Percentiles rank a stretch among this genome's conserved stretches.
Evolutionary conservation across 2,797 vertebrate genomes (phyloP).

Genomic region (Thaleichthys pacificus): DNA sequence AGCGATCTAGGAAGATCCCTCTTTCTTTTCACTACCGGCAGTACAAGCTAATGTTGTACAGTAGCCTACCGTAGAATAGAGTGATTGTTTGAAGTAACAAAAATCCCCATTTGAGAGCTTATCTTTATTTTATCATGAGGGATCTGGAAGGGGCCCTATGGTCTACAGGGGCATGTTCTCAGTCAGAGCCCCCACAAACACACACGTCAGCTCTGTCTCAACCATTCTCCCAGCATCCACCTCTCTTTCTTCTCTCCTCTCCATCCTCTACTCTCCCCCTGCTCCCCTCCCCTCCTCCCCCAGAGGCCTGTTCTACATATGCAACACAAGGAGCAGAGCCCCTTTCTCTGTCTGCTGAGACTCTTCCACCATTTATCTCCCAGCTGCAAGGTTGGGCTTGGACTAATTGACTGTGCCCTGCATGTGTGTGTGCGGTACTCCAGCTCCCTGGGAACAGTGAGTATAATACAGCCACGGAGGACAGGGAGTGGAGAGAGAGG

Average conservation of each 20-base stretch:
- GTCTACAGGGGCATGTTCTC: not conserved
- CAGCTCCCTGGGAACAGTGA: slow-evolving; percentile 59
- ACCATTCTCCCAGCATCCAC: slow-evolving; percentile 5
- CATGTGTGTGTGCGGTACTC: slow-evolving; percentile 24
- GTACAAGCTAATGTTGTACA: not conserved
- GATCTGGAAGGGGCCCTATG: slow-evolving; percentile 16
- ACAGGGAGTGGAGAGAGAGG: slow-evolving; percentile 45
- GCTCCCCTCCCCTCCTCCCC: slow-evolving; percentile 33
- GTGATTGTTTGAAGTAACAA: not conserved
- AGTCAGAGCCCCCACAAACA: not conserved
- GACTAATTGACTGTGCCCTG: slow-evolving; percentile 66
- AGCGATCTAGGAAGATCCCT: not conserved
- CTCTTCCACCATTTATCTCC: slow-evolving; percentile 71
- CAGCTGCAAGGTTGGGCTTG: slow-evolving; percentile 67
- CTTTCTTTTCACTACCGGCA: not conserved
- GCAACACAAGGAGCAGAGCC: slow-evolving; percentile 66
- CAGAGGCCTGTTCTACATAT: slow-evolving; percentile 73
- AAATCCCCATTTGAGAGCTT: not conserved
- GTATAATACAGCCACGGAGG: slow-evolving; percentile 63
- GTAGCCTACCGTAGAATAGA: not conserved
- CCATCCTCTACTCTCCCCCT: slow-evolving; percentile 12
- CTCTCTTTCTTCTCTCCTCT: slow-evolving; percentile 47
- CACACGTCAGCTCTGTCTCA: no score
- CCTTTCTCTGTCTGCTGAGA: slow-evolving; percentile 66
- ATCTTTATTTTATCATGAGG: not conserved